Evolutionary conservation across 2,888 invertebrate genomes (phyloP).

Genomic region (Lathronympha strigana): DNA sequence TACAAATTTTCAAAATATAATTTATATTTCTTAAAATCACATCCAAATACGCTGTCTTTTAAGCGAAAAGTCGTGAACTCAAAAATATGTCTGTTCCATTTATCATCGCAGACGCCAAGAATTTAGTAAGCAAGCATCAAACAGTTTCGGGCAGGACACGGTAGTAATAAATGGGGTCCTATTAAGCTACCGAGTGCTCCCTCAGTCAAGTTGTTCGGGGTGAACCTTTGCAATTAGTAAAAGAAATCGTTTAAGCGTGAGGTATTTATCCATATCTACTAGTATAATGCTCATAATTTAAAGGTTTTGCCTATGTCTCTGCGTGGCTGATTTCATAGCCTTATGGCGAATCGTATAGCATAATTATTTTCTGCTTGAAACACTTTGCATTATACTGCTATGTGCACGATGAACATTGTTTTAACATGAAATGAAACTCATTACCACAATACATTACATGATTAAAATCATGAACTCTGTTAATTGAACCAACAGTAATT

Average conservation of each 20-base stretch:
- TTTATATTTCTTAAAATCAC: neutral
- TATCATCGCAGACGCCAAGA: neutral
- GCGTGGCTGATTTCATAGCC: neutral
- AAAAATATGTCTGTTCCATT: neutral
- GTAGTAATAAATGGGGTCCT: slow-evolving; percentile 35
- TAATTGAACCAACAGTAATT: slow-evolving; percentile 27
- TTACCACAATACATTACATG: neutral
- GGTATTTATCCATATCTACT: neutral
- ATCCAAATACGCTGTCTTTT: too few relatives aligned
- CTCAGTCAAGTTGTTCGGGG: neutral
- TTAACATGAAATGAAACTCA: neutral
- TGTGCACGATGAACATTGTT: too few relatives aligned
- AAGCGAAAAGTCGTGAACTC: too few relatives aligned
- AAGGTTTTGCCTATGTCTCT: neutral
- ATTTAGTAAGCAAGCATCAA: neutral
- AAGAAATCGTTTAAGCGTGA: slow-evolving; percentile 1
- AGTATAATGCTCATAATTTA: neutral
- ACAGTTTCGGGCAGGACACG: slow-evolving; percentile 10
- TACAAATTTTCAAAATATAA: too few relatives aligned
- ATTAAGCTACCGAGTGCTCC: slow-evolving; percentile 10
- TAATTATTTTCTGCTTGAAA: neutral
- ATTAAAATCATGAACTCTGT: slow-evolving; percentile 6
- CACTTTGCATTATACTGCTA: neutral
- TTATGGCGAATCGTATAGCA: neutral
- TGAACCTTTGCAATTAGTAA: neutral